These are phyloP conservation scores for Drosophila neotestacea DNA, from an alignment of 2,888 invertebrate species.

Conservation along the genomic window DNA sequence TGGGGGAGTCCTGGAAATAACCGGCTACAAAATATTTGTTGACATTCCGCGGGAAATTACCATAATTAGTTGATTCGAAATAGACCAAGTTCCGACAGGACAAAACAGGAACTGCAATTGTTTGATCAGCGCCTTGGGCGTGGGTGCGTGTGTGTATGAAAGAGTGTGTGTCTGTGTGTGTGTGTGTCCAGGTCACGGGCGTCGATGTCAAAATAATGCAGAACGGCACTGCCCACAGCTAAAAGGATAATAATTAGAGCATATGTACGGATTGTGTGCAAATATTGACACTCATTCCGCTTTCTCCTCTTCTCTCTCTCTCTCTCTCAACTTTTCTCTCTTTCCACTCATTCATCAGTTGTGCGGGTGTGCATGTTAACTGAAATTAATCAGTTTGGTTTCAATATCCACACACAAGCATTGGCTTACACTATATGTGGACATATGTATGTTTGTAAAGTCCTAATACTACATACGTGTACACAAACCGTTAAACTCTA, in stretches of 20 bases:
- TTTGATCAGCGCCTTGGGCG: constrained; percentile 54
- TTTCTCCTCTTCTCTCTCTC: background rate
- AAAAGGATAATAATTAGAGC: constrained; percentile 82
- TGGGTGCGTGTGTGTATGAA: constrained; percentile 10
- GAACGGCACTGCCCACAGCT: constrained; percentile 63
- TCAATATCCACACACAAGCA: constrained; percentile 70
- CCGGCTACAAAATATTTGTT: constrained; percentile 80
- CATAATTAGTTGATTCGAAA: constrained; percentile 82
- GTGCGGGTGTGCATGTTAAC: constrained; percentile 43
- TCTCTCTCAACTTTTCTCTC: background rate
- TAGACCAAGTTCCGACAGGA: constrained; percentile 44
- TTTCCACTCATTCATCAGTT: constrained; percentile 24
- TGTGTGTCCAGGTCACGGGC: constrained; percentile 49
- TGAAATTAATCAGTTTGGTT: constrained; percentile 77
- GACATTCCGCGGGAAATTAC: constrained; percentile 83
- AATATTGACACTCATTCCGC: constrained; percentile 65
- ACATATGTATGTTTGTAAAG: constrained; percentile 37
- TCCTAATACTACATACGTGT: constrained; percentile 8
- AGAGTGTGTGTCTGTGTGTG: constrained; percentile 19
- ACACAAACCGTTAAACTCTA: constrained; percentile 9
- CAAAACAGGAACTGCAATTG: constrained; percentile 55
- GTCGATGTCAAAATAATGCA: constrained; percentile 68
- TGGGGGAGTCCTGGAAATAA: constrained; percentile 38
- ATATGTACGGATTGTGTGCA: constrained; percentile 80
- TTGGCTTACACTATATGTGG: constrained; percentile 18